These are phyloP conservation scores for Ophioninae sp. DNA, from an alignment of 2,888 invertebrate species.

Conservation along the genomic window DNA sequence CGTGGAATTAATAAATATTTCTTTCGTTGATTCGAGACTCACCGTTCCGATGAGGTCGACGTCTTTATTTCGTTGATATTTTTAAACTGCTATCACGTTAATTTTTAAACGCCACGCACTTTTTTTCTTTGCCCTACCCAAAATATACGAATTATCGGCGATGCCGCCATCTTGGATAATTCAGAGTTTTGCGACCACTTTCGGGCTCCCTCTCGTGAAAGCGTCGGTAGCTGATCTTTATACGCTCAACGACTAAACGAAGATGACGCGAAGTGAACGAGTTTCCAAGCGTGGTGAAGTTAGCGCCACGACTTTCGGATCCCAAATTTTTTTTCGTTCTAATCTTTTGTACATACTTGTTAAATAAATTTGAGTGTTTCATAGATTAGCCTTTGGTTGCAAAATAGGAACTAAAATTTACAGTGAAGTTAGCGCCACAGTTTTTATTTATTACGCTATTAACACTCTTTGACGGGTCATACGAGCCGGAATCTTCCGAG, in stretches of 20 bases:
- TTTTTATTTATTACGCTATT: too few relatives aligned
- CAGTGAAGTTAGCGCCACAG: too few relatives aligned
- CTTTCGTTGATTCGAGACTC: conserved; percentile 23
- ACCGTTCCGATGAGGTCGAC: conserved; percentile 29
- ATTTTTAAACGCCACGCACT: conserved; percentile 16
- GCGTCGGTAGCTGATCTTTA: not conserved
- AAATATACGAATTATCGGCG: conserved; percentile 15
- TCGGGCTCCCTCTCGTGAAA: conserved; percentile 12
- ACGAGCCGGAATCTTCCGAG: too few relatives aligned
- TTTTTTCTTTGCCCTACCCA: conserved; percentile 20
- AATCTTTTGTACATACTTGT: too few relatives aligned
- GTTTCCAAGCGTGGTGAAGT: not conserved
- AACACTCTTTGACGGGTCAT: too few relatives aligned
- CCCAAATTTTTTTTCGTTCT: too few relatives aligned
- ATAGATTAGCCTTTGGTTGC: too few relatives aligned
- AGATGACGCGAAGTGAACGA: not conserved
- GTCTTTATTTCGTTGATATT: conserved; percentile 15
- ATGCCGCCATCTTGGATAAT: conserved; percentile 35
- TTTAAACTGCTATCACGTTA: conserved; percentile 28
- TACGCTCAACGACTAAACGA: not conserved
- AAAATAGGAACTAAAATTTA: too few relatives aligned
- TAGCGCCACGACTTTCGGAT: too few relatives aligned
- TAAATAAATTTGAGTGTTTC: too few relatives aligned
- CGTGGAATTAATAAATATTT: not conserved
- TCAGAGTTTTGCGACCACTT: not conserved